Conservation (phyloP, 1,140 invertebrate genomes). For the Megalopta genalis region DNA sequence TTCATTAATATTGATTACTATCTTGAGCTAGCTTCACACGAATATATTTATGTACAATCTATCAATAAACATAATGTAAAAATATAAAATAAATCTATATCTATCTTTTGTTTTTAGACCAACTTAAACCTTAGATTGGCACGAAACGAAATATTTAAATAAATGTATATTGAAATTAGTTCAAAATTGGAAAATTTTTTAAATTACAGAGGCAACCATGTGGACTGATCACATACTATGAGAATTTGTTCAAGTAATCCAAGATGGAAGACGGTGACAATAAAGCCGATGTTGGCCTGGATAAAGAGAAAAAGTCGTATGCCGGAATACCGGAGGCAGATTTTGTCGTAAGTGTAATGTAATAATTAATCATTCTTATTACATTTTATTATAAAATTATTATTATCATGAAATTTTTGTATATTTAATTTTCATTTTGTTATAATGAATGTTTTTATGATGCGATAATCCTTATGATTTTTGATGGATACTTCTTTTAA, state of each 20-base stretch:
- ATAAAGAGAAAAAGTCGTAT: slow-evolving; percentile 85
- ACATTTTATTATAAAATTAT: background rate
- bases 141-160: too few species aligned
- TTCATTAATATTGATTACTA: too few species aligned
- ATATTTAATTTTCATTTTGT: background rate
- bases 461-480: slow-evolving; percentile 19
- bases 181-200: background rate
- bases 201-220: slow-evolving; percentile 2
- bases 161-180: background rate
- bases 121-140: background rate
- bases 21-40: too few species aligned
- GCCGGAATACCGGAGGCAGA: slow-evolving; percentile 90
- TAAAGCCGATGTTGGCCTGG: slow-evolving; percentile 72
- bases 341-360: slow-evolving; percentile 84
- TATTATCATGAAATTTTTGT: background rate
- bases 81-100: background rate
- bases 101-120: slow-evolving; percentile 21
- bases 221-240: background rate
- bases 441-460: slow-evolving; percentile 20
- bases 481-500: slow-evolving; percentile 7
- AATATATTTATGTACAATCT: too few species aligned
- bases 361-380: background rate
- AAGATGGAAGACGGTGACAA: slow-evolving; percentile 73
- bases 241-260: slow-evolving; percentile 45
- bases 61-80: background rate